Conservation (phyloP, 1,140 invertebrate genomes). For the Brachionus manjavacas region DNA sequence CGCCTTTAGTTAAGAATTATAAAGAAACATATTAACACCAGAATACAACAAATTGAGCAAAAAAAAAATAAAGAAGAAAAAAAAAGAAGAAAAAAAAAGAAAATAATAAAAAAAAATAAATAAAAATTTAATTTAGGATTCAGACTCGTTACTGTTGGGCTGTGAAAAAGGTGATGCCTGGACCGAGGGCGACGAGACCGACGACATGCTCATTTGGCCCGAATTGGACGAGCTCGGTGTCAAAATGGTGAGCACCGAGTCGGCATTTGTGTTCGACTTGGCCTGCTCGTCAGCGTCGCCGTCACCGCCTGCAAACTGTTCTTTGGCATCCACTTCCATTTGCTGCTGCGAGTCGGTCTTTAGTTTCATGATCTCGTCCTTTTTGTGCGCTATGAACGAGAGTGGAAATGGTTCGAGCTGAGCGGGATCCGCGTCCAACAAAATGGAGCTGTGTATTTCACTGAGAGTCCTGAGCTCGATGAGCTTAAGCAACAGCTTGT, state of each 20-base stretch:
- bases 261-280: background rate
- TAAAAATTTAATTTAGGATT: background rate
- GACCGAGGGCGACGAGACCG: background rate
- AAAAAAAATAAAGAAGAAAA: background rate
- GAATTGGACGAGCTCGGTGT: background rate
- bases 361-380: slow-evolving; percentile 24
- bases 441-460: slow-evolving; percentile 10
- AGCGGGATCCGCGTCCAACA: slow-evolving; percentile 15
- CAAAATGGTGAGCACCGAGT: background rate
- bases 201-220: background rate
- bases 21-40: background rate
- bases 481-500: background rate
- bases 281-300: background rate
- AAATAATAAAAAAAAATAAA: background rate
- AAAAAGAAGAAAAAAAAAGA: too few species aligned
- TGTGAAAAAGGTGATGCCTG: background rate
- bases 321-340: background rate
- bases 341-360: background rate
- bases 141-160: background rate
- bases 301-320: background rate
- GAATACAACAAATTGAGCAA: slow-evolving; percentile 6
- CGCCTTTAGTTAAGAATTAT: too few species aligned
- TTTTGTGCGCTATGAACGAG: slow-evolving; percentile 20
- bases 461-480: background rate
- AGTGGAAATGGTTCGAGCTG: slow-evolving; percentile 23